Conservation (phyloP, 2,888 invertebrate genomes). For the Drosophila leonis region DNA sequence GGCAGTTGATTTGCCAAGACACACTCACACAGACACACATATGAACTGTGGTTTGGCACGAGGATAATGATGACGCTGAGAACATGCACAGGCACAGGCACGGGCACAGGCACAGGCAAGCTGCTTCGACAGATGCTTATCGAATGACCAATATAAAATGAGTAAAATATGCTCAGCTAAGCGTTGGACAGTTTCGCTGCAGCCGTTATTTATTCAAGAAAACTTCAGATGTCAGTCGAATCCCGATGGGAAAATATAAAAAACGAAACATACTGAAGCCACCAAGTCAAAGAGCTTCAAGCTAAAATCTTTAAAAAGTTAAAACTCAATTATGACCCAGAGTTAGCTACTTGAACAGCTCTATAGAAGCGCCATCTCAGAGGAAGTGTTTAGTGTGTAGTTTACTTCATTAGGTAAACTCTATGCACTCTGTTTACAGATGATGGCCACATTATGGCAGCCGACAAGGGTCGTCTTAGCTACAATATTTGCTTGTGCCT, state of each 20-base stretch:
- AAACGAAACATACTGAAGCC: background rate
- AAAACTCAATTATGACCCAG: background rate
- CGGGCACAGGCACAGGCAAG: constrained; percentile 9
- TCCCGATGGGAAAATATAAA: background rate
- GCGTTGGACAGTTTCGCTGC: constrained; percentile 7
- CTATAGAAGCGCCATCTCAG: background rate
- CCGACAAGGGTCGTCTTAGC: background rate
- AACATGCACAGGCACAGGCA: too few relatives aligned
- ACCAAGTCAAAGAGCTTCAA: too few relatives aligned
- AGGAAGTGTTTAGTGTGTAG: background rate
- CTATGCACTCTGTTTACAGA: background rate
- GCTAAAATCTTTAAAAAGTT: background rate
- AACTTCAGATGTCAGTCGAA: background rate
- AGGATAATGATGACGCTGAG: constrained; percentile 26
- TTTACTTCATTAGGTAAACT: background rate
- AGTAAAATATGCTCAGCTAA: constrained; percentile 29
- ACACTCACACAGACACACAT: constrained; percentile 14
- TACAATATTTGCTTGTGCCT: background rate
- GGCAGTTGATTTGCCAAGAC: constrained; percentile 56
- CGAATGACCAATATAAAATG: constrained; percentile 29
- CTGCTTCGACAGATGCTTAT: constrained; percentile 33
- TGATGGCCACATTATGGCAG: constrained; percentile 1
- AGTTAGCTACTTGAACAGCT: background rate
- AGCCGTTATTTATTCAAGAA: background rate
- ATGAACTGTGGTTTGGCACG: constrained; percentile 11